phyloP scores from a whole-genome alignment of 2,888 invertebrate genomes.

The Erebia palarica region DNA sequence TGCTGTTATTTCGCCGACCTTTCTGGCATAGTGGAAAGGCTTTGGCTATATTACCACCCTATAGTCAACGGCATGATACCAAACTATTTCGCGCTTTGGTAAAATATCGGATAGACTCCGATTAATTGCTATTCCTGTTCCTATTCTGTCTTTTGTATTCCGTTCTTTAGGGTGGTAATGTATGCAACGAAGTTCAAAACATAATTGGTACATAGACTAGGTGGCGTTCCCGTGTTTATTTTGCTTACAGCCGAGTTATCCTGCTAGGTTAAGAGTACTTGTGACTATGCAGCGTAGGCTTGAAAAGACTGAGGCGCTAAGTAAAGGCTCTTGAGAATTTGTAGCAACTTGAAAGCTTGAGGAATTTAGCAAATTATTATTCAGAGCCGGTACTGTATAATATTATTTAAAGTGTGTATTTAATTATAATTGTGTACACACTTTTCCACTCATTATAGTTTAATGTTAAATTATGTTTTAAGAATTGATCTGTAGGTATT shows the following conservation, averaged over 20 bases:
- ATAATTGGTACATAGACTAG: conserved; percentile 54
- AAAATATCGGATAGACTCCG: no score
- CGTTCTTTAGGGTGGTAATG: background rate
- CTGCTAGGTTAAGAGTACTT: conserved; percentile 16
- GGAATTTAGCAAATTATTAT: conserved; percentile 5
- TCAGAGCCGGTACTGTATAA: background rate
- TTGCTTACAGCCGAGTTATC: conserved; percentile 29
- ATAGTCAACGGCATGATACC: no score
- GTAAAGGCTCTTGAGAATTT: conserved; percentile 30
- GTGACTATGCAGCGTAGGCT: conserved; percentile 41
- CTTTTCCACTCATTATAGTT: no score
- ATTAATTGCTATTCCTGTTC: no score
- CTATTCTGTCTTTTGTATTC: no score
- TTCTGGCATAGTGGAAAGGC: no score
- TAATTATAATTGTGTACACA: background rate
- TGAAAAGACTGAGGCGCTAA: conserved; percentile 41
- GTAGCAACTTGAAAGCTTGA: conserved; percentile 23
- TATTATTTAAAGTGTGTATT: background rate
- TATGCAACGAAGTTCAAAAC: background rate
- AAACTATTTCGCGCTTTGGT: no score
- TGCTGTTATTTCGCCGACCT: no score
- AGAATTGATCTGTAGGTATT: no score
- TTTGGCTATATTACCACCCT: no score
- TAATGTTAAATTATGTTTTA: no score
- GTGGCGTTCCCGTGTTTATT: conserved; percentile 70